Base-by-base conservation (phyloP, 2,888 invertebrate genomes). In the Odontomyia ornata region DNA sequence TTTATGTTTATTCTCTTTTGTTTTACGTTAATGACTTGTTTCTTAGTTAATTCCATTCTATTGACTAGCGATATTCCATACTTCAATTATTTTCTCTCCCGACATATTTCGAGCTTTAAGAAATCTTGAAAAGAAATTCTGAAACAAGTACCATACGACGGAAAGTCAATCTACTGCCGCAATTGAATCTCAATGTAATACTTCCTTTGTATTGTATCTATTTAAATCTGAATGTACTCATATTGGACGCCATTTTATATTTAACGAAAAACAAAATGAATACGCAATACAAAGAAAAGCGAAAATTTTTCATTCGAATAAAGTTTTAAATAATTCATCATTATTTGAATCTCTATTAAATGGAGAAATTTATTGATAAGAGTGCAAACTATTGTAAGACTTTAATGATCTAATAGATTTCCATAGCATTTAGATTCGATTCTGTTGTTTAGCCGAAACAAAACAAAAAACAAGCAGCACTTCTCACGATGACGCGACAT, bases 371-470 rank as follows among this genome's bases (percentile, higher is more conserved):
- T 60, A 60, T 60, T 60, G 23, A n/a, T 60, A 11, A 60, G 36
- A 60, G 1, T 60, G 60, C 60, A 60, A 60, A 60, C 60, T 25
- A 60, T 60, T 60, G 60, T 60, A 60, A 60, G 25, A 60, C 5
- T 4, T 52, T 52, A 9, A 52, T 9, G 18, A 52, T 13, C 52
- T 15, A 15, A n/a, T 52, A n/a, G 52, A 52, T 52, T 52, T 52
- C 4, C 15, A 4, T 52, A 36, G 36, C 36, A 36, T 5, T 36
- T 36, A 36, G 36, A 36, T 36, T 36, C 5, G 5, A 36, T 36
- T 36, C 9, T 36, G 52, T 52, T 52, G 18, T n/a, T 18, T 4
- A 4, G 18, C 52, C 4, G 52, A 52, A 52, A 52, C 15, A 52
- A 13, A n/a, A n/a, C n/a, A n/a, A n/a, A n/a, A 52, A 15, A 4